Evolutionary conservation across 2,113 vertebrate species (phyloP).

Genomic region (Corythoichthys intestinalis): DNA sequence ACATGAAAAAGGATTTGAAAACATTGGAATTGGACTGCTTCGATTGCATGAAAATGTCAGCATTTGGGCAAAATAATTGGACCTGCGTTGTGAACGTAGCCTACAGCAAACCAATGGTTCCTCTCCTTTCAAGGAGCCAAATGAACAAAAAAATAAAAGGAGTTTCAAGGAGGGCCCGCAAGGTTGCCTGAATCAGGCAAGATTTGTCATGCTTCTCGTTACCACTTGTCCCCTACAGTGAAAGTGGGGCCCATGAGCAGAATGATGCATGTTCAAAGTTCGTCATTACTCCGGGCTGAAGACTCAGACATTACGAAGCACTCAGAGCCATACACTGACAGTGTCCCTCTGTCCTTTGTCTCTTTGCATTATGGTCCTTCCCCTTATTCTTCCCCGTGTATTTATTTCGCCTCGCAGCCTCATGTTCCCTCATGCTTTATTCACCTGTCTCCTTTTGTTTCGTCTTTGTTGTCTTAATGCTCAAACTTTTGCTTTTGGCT

Average conservation of each 20-base stretch:
- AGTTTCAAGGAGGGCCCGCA: conserved; percentile 15
- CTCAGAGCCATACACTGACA: conserved; percentile 52
- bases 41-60: no score
- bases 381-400: conserved; percentile 16
- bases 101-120: background rate
- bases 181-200: conserved; percentile 36
- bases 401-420: conserved; percentile 18
- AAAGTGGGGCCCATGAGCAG: conserved; percentile 24
- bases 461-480: conserved; percentile 6
- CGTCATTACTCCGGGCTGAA: conserved; percentile 48
- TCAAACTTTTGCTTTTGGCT: conserved; percentile 11
- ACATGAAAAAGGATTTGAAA: no score
- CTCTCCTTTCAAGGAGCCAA: background rate
- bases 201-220: conserved; percentile 49
- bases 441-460: conserved; percentile 33
- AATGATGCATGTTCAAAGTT: conserved; percentile 57
- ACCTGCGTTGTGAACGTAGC: no score
- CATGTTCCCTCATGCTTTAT: conserved; percentile 16
- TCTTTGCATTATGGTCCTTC: conserved; percentile 46
- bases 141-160: background rate
- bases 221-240: conserved; percentile 43
- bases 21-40: no score
- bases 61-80: no score
- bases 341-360: conserved; percentile 64
- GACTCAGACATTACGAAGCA: conserved; percentile 52